Evolutionary conservation across 2,888 invertebrate genomes (phyloP), one percentile per base, ranked within the genome.

Genomic region (Acanthosoma haemorrhoidale): DNA sequence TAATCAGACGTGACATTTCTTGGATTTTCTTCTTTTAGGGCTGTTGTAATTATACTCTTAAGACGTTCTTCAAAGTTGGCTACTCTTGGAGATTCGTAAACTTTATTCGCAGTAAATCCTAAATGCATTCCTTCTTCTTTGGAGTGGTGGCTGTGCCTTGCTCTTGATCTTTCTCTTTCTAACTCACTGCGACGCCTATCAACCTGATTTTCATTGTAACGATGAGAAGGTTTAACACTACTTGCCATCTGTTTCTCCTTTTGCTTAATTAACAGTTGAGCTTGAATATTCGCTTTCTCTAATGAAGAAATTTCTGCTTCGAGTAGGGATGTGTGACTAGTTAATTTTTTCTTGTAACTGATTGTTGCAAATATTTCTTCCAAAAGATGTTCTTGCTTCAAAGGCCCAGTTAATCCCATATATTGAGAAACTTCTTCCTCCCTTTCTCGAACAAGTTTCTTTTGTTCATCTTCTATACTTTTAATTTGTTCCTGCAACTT

Each of bases 21-120:
- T 74, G 83, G 82, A 77, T 90, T 90, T 79, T 92, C 92, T 79
- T 94, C 93, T 79, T 94, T 93, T 39, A 94, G 81, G 68, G 91
- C 92, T 2, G 89, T 89, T 2, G 91, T 91, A 73, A 93, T 92
- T 72, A 93, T 91, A 78, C 89, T 90, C 81, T 92, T 92, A 43
- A 93, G 83, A 31, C 94, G 84, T 80, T 94, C 94, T 80, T 94
- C 94, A 79, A 94, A 93, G 79, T 93, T 92, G 68, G 90, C 89
- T 73, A 90, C 87, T 77, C 89, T 87, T 1, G 92, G 91, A 15
- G 93, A 88, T 79, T 92, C 91, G 77, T 88, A 88, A 64, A 84
- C 83, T 77, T 85, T 83, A 75, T 79, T 81, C 78, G 82, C 74
- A 75, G 82, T 82, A 77, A 83, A 83, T 38, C 77, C 63, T 36